These are phyloP conservation scores for Tetragonula clypearis DNA, from an alignment of 1,140 invertebrate species.

Conservation along the genomic window DNA sequence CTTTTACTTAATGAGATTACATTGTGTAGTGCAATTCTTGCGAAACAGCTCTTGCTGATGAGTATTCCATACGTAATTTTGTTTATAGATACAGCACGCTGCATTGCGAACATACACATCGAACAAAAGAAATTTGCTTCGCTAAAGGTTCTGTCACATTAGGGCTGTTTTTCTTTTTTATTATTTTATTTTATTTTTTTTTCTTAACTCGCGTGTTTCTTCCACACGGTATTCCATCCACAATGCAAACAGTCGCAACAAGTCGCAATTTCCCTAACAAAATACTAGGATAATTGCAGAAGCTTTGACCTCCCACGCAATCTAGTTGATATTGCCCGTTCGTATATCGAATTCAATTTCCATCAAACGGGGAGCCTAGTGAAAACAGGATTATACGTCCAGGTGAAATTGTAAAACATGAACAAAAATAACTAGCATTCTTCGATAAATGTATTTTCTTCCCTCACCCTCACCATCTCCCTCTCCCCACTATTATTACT, in stretches of 20 bases:
- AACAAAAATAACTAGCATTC: neutral
- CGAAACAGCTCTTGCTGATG: no score
- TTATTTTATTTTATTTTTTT: no score
- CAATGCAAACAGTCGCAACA: constrained; percentile 16
- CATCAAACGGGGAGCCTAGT: neutral
- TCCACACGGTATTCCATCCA: neutral
- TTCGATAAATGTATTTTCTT: constrained; percentile 1
- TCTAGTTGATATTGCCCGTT: neutral
- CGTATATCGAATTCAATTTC: constrained; percentile 11
- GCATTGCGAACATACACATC: no score
- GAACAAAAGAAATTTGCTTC: neutral
- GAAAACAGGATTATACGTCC: neutral
- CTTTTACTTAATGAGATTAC: no score
- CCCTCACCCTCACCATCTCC: no score
- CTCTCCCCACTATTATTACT: no score
- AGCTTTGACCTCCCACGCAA: neutral
- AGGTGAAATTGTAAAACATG: neutral
- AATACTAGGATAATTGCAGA: constrained; percentile 9
- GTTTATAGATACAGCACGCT: no score
- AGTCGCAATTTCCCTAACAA: constrained; percentile 24
- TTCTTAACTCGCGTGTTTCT: neutral
- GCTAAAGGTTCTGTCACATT: neutral
- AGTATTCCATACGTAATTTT: no score
- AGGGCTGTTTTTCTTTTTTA: neutral
- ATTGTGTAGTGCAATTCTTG: no score